Evolutionary conservation across 2,113 vertebrate species (phyloP).

Genomic region (Lepus europaeus): DNA sequence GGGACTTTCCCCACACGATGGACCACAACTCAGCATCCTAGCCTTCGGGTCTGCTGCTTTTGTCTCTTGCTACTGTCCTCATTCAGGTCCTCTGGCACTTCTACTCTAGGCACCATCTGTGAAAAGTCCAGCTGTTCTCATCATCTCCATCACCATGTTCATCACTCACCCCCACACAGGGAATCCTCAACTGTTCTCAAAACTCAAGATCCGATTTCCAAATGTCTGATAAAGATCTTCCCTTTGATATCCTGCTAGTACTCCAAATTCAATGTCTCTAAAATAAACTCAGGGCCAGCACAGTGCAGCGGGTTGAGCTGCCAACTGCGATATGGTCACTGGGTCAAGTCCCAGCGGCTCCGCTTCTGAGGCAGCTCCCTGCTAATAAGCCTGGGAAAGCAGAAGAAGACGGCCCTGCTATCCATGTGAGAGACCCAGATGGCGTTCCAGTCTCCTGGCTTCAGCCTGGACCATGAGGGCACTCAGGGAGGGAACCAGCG

Average conservation of each 20-base stretch:
- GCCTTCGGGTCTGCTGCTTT: neutral
- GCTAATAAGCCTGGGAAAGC: too few relatives aligned
- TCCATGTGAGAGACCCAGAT: too few relatives aligned
- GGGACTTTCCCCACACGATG: too few relatives aligned
- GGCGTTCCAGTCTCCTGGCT: too few relatives aligned
- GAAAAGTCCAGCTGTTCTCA: neutral
- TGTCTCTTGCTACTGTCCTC: neutral
- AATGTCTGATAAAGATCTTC: neutral
- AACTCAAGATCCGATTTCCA: neutral
- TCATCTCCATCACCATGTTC: neutral
- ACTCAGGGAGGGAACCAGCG: too few relatives aligned
- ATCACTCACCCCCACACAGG: neutral
- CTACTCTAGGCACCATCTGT: neutral
- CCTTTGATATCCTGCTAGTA: neutral
- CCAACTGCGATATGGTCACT: too few relatives aligned
- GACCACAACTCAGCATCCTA: neutral
- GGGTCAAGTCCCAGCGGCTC: too few relatives aligned
- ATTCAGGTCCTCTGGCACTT: neutral
- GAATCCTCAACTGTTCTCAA: neutral
- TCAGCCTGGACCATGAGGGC: too few relatives aligned
- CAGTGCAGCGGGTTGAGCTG: too few relatives aligned
- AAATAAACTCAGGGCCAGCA: neutral
- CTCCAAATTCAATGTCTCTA: neutral
- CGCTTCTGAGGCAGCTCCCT: too few relatives aligned
- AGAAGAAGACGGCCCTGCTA: too few relatives aligned